phyloP scores from a whole-genome alignment of 1,140 invertebrate species.

The Penaeus vannamei region DNA sequence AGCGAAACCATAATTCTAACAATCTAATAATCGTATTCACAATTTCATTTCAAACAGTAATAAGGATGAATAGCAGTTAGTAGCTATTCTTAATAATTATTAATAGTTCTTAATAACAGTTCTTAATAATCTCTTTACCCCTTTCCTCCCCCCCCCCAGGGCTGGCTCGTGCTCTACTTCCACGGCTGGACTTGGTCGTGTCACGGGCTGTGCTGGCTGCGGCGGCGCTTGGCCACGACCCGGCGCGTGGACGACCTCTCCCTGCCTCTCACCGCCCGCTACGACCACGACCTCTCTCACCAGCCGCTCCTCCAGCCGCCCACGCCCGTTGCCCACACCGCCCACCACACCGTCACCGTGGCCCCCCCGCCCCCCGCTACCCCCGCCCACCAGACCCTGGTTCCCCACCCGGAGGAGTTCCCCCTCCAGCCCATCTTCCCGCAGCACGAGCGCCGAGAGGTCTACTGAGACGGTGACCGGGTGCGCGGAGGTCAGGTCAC shows the following conservation, averaged over 20 bases:
- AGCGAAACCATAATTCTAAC: too few relatives aligned
- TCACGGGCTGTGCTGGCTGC: conserved; percentile 51
- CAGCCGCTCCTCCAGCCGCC: conserved; percentile 45
- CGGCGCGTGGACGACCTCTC: conserved; percentile 49
- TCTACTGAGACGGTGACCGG: conserved; percentile 18
- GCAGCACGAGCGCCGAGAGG: conserved; percentile 40
- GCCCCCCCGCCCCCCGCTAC: background rate
- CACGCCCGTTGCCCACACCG: background rate
- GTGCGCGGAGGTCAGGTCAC: too few relatives aligned
- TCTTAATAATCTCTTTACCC: background rate
- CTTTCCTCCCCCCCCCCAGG: conserved; percentile 3
- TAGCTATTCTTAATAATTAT: too few relatives aligned
- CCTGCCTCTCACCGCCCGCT: conserved; percentile 51
- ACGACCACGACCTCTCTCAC: conserved; percentile 51
- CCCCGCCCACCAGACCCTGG: background rate
- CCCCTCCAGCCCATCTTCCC: conserved; percentile 56
- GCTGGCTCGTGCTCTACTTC: conserved; percentile 60
- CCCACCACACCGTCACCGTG: background rate
- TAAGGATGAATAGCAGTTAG: too few relatives aligned
- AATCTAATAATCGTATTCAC: too few relatives aligned
- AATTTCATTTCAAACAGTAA: too few relatives aligned
- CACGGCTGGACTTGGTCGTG: conserved; percentile 55
- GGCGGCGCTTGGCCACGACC: conserved; percentile 9
- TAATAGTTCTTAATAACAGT: too few relatives aligned
- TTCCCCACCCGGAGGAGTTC: conserved; percentile 38